Conservation (phyloP, 2,797 vertebrate species). For the Chanos chanos region DNA sequence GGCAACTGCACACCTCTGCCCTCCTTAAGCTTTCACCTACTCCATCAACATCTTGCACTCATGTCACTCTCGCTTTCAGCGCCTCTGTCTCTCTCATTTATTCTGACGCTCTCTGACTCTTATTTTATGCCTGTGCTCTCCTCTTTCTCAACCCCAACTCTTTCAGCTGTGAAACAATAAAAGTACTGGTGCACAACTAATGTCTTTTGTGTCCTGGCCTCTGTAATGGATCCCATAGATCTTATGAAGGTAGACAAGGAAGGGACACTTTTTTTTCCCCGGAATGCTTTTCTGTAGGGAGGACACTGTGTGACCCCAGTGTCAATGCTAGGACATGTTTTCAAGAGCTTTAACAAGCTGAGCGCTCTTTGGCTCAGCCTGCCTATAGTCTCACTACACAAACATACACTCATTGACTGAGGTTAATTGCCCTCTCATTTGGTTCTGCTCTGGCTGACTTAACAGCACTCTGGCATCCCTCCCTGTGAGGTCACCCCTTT, state of each 20-base stretch:
- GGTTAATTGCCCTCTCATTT: no score
- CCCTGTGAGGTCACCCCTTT: no score
- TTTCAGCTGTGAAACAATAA: constrained; percentile 11
- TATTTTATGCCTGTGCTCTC: not conserved
- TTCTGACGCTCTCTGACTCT: not conserved
- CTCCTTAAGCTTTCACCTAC: not conserved
- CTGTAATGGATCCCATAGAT: constrained; percentile 19
- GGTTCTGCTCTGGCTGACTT: no score
- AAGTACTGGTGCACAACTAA: not conserved
- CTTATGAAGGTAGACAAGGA: not conserved
- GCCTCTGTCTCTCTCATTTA: not conserved
- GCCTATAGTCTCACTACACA: not conserved
- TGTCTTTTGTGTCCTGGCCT: not conserved
- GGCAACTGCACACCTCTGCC: not conserved
- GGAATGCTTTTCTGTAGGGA: not conserved
- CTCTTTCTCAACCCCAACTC: not conserved
- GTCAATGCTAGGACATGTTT: not conserved
- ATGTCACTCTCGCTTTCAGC: not conserved
- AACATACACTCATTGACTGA: not conserved
- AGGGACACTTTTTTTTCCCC: not conserved
- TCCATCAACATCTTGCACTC: not conserved
- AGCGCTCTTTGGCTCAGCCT: constrained; percentile 23
- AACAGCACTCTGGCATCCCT: no score
- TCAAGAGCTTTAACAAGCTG: not conserved
- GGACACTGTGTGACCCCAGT: not conserved